These are phyloP conservation scores for Sus cebifrons DNA, from an alignment of 2,797 vertebrate genomes.

Conservation along the genomic window DNA sequence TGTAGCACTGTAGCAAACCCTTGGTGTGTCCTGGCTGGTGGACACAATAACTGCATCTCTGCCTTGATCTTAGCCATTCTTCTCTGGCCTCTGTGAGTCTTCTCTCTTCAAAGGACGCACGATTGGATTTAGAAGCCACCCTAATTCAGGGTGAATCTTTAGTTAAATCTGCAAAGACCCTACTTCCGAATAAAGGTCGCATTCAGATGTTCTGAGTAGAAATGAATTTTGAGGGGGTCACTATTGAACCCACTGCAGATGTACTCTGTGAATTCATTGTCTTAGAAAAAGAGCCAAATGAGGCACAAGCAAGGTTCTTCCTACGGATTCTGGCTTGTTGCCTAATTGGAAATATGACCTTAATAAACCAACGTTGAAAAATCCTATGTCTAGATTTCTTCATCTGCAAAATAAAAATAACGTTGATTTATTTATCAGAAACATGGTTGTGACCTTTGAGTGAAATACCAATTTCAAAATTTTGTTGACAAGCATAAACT, in stretches of 20 bases:
- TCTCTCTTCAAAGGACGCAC: neutral
- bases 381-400: neutral
- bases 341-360: neutral
- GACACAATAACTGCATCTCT: neutral
- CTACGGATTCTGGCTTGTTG: constrained; percentile 12
- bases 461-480: neutral
- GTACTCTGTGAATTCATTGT: neutral
- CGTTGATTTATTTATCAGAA: neutral
- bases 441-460: neutral
- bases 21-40: neutral
- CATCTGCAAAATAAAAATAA: neutral
- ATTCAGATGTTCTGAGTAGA: neutral
- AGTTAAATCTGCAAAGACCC: neutral
- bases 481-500: neutral
- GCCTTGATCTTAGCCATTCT: rapidly evolving
- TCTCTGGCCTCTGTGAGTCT: neutral
- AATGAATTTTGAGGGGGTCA: neutral
- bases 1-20: too few species aligned
- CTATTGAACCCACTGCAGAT: neutral
- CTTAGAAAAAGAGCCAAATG: neutral
- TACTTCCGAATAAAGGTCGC: neutral
- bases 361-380: neutral
- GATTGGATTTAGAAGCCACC: neutral
- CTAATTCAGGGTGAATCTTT: neutral
- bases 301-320: neutral